Conservation (phyloP, 2,797 vertebrate species). For the Argya squamiceps region DNA sequence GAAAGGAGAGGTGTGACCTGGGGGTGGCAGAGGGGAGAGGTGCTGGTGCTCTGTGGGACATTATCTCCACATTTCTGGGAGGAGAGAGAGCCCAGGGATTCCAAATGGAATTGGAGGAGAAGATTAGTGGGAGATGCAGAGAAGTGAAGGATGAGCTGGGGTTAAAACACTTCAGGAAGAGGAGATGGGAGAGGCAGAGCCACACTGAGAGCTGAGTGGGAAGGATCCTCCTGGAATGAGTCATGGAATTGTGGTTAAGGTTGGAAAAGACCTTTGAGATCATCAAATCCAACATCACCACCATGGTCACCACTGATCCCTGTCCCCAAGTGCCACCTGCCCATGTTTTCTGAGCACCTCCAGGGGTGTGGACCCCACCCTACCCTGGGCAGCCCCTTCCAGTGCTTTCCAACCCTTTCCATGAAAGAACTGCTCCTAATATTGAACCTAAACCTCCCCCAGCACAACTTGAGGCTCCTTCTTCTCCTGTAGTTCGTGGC, state of each 20-base stretch:
- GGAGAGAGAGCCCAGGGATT: constrained; percentile 24
- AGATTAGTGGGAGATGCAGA: not conserved
- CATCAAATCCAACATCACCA: no score
- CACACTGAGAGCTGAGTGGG: not conserved
- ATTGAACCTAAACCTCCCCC: not conserved
- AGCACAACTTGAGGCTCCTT: not conserved
- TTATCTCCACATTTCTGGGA: not conserved
- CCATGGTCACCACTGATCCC: accelerated
- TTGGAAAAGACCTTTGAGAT: not conserved
- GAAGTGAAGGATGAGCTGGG: not conserved
- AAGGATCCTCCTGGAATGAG: not conserved
- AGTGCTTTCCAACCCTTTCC: accelerated
- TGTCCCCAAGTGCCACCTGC: not conserved
- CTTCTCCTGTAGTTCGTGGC: not conserved
- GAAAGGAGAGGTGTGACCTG: accelerated
- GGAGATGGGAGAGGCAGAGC: not conserved
- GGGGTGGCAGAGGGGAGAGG: not conserved
- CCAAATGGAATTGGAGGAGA: not conserved
- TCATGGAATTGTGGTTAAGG: accelerated
- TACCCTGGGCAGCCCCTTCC: not conserved
- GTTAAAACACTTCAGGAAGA: not conserved
- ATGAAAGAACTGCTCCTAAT: accelerated
- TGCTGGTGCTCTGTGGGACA: not conserved
- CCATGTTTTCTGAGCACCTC: accelerated
- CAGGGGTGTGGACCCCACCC: not conserved